phyloP scores from a whole-genome alignment of 1,140 invertebrate species.

The Archivesica marissinica region DNA sequence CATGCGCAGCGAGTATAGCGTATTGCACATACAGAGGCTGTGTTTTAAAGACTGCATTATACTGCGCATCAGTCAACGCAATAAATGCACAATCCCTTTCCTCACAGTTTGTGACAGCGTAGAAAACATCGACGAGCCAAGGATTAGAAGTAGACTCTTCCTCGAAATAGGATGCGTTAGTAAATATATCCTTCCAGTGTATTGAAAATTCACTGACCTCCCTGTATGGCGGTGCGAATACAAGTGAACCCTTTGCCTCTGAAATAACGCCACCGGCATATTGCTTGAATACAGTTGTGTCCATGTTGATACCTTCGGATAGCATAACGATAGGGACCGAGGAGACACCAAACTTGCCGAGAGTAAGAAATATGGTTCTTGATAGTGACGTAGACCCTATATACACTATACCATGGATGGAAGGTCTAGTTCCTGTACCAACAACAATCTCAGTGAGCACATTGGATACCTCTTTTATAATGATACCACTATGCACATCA shows the following conservation, averaged over 20 bases:
- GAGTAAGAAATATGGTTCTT: constrained; percentile 7
- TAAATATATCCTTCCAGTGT: constrained; percentile 57
- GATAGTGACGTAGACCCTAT: background rate
- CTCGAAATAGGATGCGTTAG: constrained; percentile 14
- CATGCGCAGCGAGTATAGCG: constrained; percentile 20
- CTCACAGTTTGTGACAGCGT: background rate
- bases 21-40: constrained; percentile 22
- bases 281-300: constrained; percentile 3
- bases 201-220: constrained; percentile 37
- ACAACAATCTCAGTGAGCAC: background rate
- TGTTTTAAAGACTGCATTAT: background rate
- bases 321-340: constrained; percentile 27
- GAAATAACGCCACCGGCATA: background rate
- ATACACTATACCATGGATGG: constrained; percentile 38
- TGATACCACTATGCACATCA: background rate
- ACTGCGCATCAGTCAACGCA: background rate
- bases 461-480: background rate
- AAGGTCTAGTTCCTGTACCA: background rate
- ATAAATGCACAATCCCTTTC: background rate
- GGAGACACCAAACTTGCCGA: background rate
- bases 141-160: constrained; percentile 24
- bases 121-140: constrained; percentile 43
- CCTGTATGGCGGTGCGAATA: background rate
- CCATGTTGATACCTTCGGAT: constrained; percentile 26
- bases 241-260: constrained; percentile 41